Conservation (phyloP, 2,888 invertebrate species). For the Alviniconcha strummeri region DNA sequence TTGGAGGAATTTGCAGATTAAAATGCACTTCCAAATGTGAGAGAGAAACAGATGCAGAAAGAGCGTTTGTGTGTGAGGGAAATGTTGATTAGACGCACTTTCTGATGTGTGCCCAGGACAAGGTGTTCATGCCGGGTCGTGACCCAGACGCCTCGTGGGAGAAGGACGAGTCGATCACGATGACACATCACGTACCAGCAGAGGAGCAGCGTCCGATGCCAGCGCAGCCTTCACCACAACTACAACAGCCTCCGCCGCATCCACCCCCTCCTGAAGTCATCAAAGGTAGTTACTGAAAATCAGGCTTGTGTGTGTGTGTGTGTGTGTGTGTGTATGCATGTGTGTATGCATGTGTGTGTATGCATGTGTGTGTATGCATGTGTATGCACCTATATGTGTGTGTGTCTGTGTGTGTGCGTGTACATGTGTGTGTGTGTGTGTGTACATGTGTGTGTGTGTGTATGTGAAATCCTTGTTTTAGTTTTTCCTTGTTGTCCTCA, state of each 20-base stretch:
- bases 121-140: conserved; percentile 60
- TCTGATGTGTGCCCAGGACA: conserved; percentile 43
- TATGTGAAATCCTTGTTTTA: neutral
- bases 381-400: neutral
- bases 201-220: conserved; percentile 24
- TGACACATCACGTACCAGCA: conserved; percentile 43
- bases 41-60: too few species aligned
- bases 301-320: neutral
- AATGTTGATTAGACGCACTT: too few species aligned
- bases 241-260: conserved; percentile 28
- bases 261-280: conserved; percentile 44
- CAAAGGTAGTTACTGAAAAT: conserved; percentile 37
- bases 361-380: neutral
- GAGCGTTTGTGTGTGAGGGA: too few species aligned
- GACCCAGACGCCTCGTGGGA: conserved; percentile 36
- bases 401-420: neutral
- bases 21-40: too few species aligned
- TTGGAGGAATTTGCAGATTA: too few species aligned
- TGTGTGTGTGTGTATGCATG: neutral
- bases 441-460: neutral
- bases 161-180: conserved; percentile 52
- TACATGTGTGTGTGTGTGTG: neutral
- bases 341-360: neutral
- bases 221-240: conserved; percentile 8
- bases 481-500: neutral